Percentiles rank a stretch among this genome's conserved stretches.
Evolutionary conservation across 1,140 invertebrate genomes (phyloP).

Genomic region (Drosophila pseudoananassae): DNA sequence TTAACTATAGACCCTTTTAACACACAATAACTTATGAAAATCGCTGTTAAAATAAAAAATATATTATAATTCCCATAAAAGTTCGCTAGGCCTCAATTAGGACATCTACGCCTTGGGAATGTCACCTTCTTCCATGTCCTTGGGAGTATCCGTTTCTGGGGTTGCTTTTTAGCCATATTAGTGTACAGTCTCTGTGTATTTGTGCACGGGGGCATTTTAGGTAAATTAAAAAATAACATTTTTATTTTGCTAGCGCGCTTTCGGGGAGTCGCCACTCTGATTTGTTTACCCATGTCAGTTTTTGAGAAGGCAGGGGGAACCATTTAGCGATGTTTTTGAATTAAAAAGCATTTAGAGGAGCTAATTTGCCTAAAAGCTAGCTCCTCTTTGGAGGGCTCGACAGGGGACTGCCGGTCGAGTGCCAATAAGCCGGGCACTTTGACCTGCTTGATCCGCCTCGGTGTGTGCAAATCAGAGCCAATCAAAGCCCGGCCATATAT

Average conservation of each 20-base stretch:
- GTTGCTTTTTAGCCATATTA: constrained; percentile 51
- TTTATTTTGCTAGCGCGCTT: constrained; percentile 35
- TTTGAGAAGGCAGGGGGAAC: constrained; percentile 1
- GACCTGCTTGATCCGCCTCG: constrained; percentile 37
- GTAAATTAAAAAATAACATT: constrained; percentile 79
- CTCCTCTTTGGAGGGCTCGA: constrained; percentile 3
- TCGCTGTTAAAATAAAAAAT: no score
- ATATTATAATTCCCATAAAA: no score
- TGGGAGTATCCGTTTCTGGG: background rate
- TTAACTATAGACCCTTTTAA: no score
- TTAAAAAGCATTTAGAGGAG: constrained; percentile 36
- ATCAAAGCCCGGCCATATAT: constrained; percentile 58
- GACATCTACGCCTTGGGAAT: background rate
- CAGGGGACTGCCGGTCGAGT: constrained; percentile 28
- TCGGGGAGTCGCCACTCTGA: background rate
- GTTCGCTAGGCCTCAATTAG: background rate
- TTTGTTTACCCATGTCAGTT: constrained; percentile 20
- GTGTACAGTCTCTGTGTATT: constrained; percentile 6
- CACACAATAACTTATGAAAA: no score
- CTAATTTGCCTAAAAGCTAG: constrained; percentile 59
- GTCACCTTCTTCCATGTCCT: background rate
- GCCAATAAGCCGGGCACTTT: constrained; percentile 65
- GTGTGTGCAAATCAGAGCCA: constrained; percentile 16
- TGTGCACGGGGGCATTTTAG: constrained; percentile 57
- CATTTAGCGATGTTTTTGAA: constrained; percentile 27